Percentiles rank a stretch among this genome's conserved stretches.
These are phyloP conservation scores for Tyrannus savana DNA, from an alignment of 2,113 vertebrate genomes.

Conservation along the genomic window DNA sequence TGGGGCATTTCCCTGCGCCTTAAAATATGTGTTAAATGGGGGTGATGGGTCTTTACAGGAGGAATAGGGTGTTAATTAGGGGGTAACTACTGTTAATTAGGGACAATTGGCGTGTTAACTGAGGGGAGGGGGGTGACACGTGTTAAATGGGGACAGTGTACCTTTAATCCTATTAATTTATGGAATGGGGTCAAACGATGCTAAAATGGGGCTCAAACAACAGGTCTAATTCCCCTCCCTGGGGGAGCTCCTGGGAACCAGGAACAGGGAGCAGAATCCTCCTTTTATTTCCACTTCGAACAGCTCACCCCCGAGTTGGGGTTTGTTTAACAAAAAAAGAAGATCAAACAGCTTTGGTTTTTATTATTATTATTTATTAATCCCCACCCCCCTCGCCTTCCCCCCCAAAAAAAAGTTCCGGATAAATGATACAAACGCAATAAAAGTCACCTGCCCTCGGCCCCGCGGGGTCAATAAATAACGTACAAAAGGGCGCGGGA, in stretches of 20 bases:
- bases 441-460: constrained; percentile 58
- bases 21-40: not conserved
- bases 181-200: not conserved
- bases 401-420: not conserved
- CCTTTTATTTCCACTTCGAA: constrained; percentile 24
- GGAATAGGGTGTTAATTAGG: not conserved
- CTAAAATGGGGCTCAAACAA: not conserved
- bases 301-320: not conserved
- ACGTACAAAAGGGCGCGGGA: not conserved
- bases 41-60: not conserved
- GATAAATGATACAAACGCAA: constrained; percentile 48
- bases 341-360: not conserved
- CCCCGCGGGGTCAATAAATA: constrained; percentile 64
- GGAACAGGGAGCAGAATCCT: not conserved
- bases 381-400: too few relatives aligned
- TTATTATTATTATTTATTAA: not conserved
- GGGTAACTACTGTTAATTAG: not conserved
- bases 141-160: not conserved
- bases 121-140: too few relatives aligned
- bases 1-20: fast-evolving
- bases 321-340: not conserved
- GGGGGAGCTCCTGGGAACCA: not conserved
- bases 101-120: not conserved
- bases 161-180: not conserved
- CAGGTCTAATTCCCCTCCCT: not conserved